phyloP scores from a whole-genome alignment of 2,888 invertebrate genomes.

The Calameuta filiformis region DNA sequence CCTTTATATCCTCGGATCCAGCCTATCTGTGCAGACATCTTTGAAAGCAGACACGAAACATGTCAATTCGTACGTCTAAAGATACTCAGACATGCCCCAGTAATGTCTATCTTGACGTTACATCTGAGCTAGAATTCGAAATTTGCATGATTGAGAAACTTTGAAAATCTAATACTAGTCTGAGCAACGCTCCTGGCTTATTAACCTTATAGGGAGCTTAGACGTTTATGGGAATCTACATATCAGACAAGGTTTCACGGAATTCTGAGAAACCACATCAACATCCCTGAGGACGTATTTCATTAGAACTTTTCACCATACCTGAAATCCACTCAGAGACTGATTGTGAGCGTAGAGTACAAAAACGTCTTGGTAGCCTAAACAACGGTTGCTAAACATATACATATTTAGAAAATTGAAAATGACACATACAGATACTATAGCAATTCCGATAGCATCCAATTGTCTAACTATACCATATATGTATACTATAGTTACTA shows the following conservation, averaged over 20 bases:
- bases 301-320: too few relatives aligned
- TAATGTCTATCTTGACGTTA: constrained; percentile 44
- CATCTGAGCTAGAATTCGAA: constrained; percentile 19
- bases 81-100: constrained; percentile 44
- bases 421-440: background rate
- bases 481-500: background rate
- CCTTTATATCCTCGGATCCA: constrained; percentile 37
- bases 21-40: constrained; percentile 31
- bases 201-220: background rate
- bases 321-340: too few relatives aligned
- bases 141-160: constrained; percentile 32
- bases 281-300: too few relatives aligned
- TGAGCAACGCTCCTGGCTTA: constrained; percentile 3
- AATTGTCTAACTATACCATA: too few relatives aligned
- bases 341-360: background rate
- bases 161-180: constrained; percentile 19
- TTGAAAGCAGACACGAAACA: constrained; percentile 46
- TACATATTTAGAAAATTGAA: background rate
- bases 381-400: background rate
- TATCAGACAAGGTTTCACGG: too few relatives aligned
- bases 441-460: background rate
- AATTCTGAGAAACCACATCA: too few relatives aligned
- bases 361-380: background rate
- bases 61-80: constrained; percentile 51
- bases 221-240: background rate